phyloP scores from a whole-genome alignment of 2,888 invertebrate genomes.

The Pseudoips prasinana region DNA sequence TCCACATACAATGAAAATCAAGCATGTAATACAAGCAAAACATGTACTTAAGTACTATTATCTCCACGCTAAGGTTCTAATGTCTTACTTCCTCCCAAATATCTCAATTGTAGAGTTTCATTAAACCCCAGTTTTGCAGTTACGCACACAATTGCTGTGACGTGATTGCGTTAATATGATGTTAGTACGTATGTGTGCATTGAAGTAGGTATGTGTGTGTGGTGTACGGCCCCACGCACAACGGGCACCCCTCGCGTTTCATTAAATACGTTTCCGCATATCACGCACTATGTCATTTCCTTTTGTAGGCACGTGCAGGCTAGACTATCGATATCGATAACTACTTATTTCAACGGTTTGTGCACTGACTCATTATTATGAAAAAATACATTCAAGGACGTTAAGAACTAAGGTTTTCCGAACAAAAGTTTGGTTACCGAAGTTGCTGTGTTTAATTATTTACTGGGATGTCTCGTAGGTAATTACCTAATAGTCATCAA shows the following conservation, averaged over 20 bases:
- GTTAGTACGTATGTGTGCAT: constrained; percentile 10
- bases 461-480: no score
- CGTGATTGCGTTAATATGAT: constrained; percentile 17
- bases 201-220: constrained; percentile 9
- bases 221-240: constrained; percentile 54
- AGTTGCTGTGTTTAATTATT: no score
- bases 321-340: constrained; percentile 41
- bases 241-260: constrained; percentile 73
- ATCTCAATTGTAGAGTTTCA: constrained; percentile 29
- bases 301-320: constrained; percentile 49
- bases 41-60: constrained; percentile 20
- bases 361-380: no score
- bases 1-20: no score
- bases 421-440: no score
- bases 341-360: no score
- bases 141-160: constrained; percentile 24
- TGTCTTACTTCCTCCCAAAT: constrained; percentile 33
- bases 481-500: no score
- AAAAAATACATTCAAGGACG: no score
- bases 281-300: constrained; percentile 82
- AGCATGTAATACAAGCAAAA: constrained; percentile 5
- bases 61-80: constrained; percentile 26
- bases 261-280: constrained; percentile 82
- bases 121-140: constrained; percentile 34
- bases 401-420: no score